These are phyloP conservation scores for Gavialis gangeticus DNA, from an alignment of 2,113 vertebrate genomes.

Conservation along the genomic window DNA sequence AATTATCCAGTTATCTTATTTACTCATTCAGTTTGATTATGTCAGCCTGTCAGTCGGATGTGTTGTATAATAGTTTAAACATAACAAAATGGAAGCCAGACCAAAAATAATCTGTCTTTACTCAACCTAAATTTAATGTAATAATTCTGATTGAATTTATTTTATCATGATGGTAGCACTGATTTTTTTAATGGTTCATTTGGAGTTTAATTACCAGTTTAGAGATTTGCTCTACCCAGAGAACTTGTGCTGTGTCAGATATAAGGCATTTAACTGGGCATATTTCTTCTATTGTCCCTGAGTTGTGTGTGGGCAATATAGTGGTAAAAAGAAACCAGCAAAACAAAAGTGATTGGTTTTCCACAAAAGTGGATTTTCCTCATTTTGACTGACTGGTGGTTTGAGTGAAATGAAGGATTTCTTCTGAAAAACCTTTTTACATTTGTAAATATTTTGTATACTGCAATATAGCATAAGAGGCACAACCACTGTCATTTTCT, in stretches of 20 bases:
- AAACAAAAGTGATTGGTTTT: neutral
- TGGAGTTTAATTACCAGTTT: slow-evolving; percentile 79
- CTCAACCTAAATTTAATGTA: slow-evolving; percentile 65
- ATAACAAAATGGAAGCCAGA: slow-evolving; percentile 45
- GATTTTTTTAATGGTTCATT: slow-evolving; percentile 80
- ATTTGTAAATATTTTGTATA: neutral
- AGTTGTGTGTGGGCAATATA: neutral
- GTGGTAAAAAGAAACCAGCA: neutral
- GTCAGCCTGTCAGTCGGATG: slow-evolving; percentile 2
- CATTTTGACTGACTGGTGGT: neutral
- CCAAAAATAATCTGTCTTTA: slow-evolving; percentile 75
- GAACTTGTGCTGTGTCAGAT: slow-evolving; percentile 58
- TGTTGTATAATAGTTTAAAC: slow-evolving; percentile 65
- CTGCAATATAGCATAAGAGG: neutral
- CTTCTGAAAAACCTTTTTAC: neutral
- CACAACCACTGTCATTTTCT: neutral
- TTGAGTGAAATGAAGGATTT: slow-evolving; percentile 46
- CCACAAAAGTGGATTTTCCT: too few relatives aligned
- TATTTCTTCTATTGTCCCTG: slow-evolving; percentile 26
- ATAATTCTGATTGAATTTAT: slow-evolving; percentile 79
- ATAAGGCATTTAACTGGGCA: slow-evolving; percentile 52
- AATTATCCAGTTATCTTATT: slow-evolving; percentile 38
- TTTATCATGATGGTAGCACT: slow-evolving; percentile 69
- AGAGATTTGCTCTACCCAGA: slow-evolving; percentile 63
- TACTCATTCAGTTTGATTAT: slow-evolving; percentile 40